Base-by-base conservation (phyloP, 2,797 vertebrate genomes). In the Gymnothorax javanicus region DNA sequence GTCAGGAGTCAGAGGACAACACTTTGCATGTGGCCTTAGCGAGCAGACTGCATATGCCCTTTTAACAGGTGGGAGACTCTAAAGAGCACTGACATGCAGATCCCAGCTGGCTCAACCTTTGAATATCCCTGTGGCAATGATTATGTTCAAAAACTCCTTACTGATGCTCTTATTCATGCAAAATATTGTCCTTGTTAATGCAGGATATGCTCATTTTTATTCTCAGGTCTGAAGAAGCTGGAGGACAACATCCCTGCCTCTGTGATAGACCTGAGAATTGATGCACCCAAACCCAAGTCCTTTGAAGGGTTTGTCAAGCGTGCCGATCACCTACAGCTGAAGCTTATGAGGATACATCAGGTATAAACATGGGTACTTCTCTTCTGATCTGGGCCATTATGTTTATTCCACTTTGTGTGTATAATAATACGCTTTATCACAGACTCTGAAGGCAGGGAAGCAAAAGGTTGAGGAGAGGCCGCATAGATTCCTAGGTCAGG, bases 151-250 rank as follows among this genome's bases (percentile, higher is more conserved):
- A 43, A 43, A 43, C 33, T 43, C 33, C 1, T 1, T 43, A 43
- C 33, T 43, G 2, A 43, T 43, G 33, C 33, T 43, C 33, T 43
- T 43, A 43, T 43, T 43, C 2, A 43, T 43, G 81, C 0, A 64
- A 57, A 23, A 0, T 73, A 33, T 25, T 25, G 2, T 43, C 67
- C 1, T 86, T 11, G 27, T 17, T 33, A 84, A 43, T 4, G 3
- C 25, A 73, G 69, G 25, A 43, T 75, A 27, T 25, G 12, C 77
- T 50, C 13, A 83, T 73, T 17, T 88, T 43, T 1, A 69, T 64
- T 89, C 50, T 9, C 84, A 99, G 98, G 97, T 71, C 92, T 99
- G 71, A 89, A 94, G 33, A 94, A 97, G 87, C 88, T 99, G 87
- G 97, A 99, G 87, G 91, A 93, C 7, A 90, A 91, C 90, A 94